These are phyloP conservation scores for Pollenia angustigena DNA, from an alignment of 2,888 invertebrate genomes.

Conservation along the genomic window DNA sequence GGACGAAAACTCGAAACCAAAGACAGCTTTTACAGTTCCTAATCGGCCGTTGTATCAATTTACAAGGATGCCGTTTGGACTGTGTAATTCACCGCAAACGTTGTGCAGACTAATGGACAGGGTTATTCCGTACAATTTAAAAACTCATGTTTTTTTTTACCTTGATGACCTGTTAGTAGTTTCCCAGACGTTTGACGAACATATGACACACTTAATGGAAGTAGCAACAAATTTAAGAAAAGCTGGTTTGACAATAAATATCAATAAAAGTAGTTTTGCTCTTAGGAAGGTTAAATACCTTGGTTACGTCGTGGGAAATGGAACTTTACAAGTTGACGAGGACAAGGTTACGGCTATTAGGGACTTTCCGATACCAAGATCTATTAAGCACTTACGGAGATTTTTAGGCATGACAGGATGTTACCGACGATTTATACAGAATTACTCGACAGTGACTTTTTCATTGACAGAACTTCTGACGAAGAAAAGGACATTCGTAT, in stretches of 20 bases:
- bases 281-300: conserved; percentile 19
- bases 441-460: conserved; percentile 27
- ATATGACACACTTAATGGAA: conserved; percentile 1
- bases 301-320: conserved; percentile 37
- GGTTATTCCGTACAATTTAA: conserved; percentile 28
- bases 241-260: conserved; percentile 29
- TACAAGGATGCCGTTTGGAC: too few relatives aligned
- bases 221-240: conserved; percentile 16
- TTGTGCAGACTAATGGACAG: neutral
- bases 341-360: conserved; percentile 26
- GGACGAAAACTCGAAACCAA: too few relatives aligned
- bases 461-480: conserved; percentile 19
- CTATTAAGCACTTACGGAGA: neutral
- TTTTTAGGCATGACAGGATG: neutral
- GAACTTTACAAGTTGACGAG: conserved; percentile 9
- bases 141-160: conserved; percentile 24
- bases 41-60: too few relatives aligned
- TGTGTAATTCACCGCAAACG: too few relatives aligned
- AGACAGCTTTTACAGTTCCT: too few relatives aligned
- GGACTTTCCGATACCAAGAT: conserved; percentile 28
- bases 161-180: conserved; percentile 8
- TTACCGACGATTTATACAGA: conserved; percentile 40
- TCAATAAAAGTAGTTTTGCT: conserved; percentile 30
- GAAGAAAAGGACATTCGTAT: neutral
- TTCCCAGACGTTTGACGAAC: neutral